Percentiles rank a stretch among this genome's conserved stretches.
Conservation (phyloP, 1,140 invertebrate species). For the Epicauta chinensis region DNA sequence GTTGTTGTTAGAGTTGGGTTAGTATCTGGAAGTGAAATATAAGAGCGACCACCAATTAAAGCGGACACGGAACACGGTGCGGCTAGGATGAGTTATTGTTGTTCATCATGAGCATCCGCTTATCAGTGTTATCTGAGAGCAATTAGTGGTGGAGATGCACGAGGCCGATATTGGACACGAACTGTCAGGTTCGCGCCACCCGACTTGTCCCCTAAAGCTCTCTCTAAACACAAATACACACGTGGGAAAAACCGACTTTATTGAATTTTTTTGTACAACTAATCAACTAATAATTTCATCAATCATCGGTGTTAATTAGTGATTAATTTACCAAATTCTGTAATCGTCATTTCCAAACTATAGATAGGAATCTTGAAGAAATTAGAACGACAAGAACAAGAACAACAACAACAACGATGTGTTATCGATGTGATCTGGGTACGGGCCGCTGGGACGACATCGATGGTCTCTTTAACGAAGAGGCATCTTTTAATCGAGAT, state of each 20-base stretch:
- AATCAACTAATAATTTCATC: no score
- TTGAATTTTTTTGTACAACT: neutral
- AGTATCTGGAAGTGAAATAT: constrained; percentile 11
- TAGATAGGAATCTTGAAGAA: no score
- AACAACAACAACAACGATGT: constrained; percentile 12
- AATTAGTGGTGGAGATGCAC: constrained; percentile 33
- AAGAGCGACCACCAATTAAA: constrained; percentile 25
- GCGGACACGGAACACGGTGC: constrained; percentile 24
- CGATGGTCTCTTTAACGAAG: constrained; percentile 31
- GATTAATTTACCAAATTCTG: no score
- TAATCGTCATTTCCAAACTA: no score
- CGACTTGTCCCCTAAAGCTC: constrained; percentile 19
- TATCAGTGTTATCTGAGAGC: constrained; percentile 32
- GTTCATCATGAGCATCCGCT: constrained; percentile 27
- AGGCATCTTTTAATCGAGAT: constrained; percentile 30
- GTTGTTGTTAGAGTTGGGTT: neutral
- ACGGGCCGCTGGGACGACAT: constrained; percentile 27
- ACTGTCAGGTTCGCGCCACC: constrained; percentile 29
- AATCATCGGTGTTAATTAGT: no score
- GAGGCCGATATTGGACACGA: constrained; percentile 29
- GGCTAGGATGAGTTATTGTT: constrained; percentile 22
- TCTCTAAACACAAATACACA: neutral
- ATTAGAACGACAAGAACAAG: no score
- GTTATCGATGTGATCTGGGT: constrained; percentile 25
- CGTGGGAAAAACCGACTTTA: constrained; percentile 4